These are phyloP conservation scores for Epizoanthus ramosus DNA, from an alignment of 92 coral and sea anemone species.

Conservation along the genomic window DNA sequence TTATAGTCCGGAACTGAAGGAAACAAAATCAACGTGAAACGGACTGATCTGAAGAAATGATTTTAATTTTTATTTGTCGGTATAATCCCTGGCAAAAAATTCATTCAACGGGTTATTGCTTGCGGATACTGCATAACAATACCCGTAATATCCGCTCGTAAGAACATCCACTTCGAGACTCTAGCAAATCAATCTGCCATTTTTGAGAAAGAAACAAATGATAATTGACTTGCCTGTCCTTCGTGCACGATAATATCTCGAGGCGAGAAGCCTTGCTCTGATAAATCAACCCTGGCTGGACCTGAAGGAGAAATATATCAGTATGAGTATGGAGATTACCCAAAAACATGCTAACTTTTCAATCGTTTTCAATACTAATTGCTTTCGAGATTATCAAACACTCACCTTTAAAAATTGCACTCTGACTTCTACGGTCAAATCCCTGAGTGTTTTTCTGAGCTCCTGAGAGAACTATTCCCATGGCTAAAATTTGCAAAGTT, in stretches of 20 bases:
- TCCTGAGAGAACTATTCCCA: constrained; percentile 28
- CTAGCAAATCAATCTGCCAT: too few species aligned
- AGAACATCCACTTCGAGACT: too few species aligned
- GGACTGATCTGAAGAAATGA: too few species aligned
- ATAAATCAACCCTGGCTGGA: not conserved
- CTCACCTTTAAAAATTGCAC: not conserved
- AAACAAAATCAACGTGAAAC: too few species aligned
- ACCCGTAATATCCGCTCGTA: too few species aligned
- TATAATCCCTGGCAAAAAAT: too few species aligned
- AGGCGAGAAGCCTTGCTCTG: constrained; percentile 19
- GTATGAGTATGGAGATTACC: too few species aligned
- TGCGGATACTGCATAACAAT: too few species aligned
- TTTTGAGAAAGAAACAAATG: too few species aligned
- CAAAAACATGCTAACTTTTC: not conserved
- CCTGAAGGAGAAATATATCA: not conserved
- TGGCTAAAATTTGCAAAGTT: not conserved
- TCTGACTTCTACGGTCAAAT: not conserved
- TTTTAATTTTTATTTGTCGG: too few species aligned
- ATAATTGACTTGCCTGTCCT: constrained; percentile 23
- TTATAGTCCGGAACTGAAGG: too few species aligned
- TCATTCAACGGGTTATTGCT: too few species aligned
- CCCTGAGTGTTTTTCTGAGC: not conserved
- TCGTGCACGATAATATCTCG: constrained; percentile 9
- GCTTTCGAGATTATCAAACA: not conserved
- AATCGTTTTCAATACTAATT: not conserved